These are phyloP conservation scores for Acanthochromis polyacanthus DNA, from an alignment of 2,113 vertebrate species.

Conservation along the genomic window DNA sequence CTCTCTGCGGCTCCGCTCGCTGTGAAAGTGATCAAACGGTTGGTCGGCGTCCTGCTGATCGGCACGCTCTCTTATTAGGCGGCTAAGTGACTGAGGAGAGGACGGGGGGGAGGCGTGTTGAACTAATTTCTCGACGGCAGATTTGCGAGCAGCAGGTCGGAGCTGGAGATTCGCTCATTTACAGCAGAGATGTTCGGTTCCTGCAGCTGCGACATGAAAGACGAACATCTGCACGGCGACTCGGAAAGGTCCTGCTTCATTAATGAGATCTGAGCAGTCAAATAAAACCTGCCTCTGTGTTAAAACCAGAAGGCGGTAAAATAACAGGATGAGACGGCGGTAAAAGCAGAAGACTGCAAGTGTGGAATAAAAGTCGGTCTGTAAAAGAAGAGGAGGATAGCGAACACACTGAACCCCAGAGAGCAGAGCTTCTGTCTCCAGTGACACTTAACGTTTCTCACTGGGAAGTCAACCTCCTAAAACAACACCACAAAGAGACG, in stretches of 20 bases:
- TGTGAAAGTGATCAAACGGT: conserved; percentile 70
- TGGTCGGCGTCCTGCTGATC: conserved; percentile 62
- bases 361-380: no score
- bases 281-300: neutral
- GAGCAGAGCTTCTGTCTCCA: neutral
- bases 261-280: neutral
- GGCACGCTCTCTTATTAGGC: conserved; percentile 60
- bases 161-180: conserved; percentile 36
- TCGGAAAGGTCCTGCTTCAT: no score
- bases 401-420: no score
- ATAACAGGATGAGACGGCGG: no score
- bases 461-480: neutral
- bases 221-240: no score
- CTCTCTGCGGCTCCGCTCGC: conserved; percentile 40
- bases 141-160: conserved; percentile 13
- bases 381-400: no score
- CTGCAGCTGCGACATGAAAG: conserved; percentile 1
- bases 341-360: no score
- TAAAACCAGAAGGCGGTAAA: no score
- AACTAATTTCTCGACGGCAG: conserved; percentile 47
- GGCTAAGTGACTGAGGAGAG: conserved; percentile 61
- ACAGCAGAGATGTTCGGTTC: conserved; percentile 4
- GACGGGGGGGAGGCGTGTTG: conserved; percentile 24
- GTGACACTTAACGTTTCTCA: neutral
- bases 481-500: no score